Conservation (phyloP, 1,140 invertebrate species). For the Zaprionus nigranus region DNA sequence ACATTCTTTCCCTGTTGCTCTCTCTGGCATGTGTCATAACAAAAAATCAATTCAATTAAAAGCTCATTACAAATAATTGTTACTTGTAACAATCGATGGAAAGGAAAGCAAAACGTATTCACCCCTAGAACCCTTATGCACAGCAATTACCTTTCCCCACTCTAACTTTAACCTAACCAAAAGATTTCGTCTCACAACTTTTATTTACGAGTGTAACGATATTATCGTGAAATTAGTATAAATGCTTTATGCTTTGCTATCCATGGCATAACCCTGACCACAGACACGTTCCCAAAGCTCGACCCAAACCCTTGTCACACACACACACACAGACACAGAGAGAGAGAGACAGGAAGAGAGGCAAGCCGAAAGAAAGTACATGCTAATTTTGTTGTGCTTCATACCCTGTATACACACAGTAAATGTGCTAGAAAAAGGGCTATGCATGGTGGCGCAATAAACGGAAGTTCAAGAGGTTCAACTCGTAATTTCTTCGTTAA, state of each 20-base stretch:
- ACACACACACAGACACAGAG: too few species aligned
- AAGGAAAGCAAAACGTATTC: slow-evolving; percentile 19
- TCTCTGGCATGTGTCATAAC: slow-evolving; percentile 31
- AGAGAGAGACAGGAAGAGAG: background rate
- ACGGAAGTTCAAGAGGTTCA: background rate
- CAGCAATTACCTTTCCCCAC: slow-evolving; percentile 3
- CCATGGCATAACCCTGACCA: slow-evolving; percentile 24
- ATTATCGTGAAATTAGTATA: slow-evolving; percentile 80
- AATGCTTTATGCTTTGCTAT: slow-evolving; percentile 62
- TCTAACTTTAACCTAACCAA: background rate
- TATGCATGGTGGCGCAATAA: background rate
- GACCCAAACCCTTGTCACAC: slow-evolving; percentile 45
- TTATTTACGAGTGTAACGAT: slow-evolving; percentile 68
- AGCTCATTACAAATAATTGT: slow-evolving; percentile 76
- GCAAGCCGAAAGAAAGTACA: background rate
- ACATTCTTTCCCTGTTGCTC: background rate
- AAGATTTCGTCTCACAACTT: slow-evolving; percentile 10
- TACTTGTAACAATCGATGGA: slow-evolving; percentile 63
- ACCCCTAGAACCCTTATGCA: background rate
- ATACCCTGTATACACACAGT: background rate
- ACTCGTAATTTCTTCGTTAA: too few species aligned
- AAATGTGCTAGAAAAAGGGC: background rate
- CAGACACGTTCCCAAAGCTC: slow-evolving; percentile 14
- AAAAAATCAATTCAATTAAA: slow-evolving; percentile 79
- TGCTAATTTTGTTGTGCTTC: background rate